Percentiles rank a stretch among this genome's conserved stretches.
phyloP scores from a whole-genome alignment of 2,888 invertebrate genomes.

The Orchesella flavescens region DNA sequence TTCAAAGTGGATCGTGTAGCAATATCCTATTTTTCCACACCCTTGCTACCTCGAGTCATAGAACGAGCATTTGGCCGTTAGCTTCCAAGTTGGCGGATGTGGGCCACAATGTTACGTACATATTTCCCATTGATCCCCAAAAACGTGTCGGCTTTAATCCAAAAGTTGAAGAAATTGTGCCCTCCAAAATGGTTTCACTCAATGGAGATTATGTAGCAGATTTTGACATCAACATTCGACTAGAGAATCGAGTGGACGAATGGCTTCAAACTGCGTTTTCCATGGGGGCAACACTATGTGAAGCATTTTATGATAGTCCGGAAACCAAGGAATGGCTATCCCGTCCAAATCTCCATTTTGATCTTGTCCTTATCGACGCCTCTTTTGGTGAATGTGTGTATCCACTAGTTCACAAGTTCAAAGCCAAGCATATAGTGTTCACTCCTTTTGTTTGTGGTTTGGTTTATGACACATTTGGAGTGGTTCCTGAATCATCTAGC shows the following conservation, averaged over 20 bases:
- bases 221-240: conserved; percentile 35
- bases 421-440: conserved; percentile 36
- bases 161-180: conserved; percentile 33
- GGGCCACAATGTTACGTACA: conserved; percentile 63
- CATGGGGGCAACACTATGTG: background rate
- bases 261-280: background rate
- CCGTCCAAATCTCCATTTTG: conserved; percentile 13
- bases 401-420: conserved; percentile 36
- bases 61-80: conserved; percentile 46
- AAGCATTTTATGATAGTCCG: conserved; percentile 43
- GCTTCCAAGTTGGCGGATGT: conserved; percentile 40
- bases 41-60: conserved; percentile 34
- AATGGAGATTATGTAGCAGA: background rate
- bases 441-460: background rate
- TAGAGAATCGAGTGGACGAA: conserved; percentile 3
- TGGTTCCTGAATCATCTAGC: conserved; percentile 23
- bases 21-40: conserved; percentile 36
- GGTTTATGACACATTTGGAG: conserved; percentile 22
- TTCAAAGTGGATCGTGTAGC: background rate
- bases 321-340: conserved; percentile 35
- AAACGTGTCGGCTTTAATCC: conserved; percentile 13
- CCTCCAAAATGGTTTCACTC: conserved; percentile 16
- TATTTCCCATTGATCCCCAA: conserved; percentile 6
- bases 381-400: conserved; percentile 28
- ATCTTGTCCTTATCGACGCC: conserved; percentile 31